A percentile compares a stretch with the other conserved stretches of the same genome.
phyloP scores from a whole-genome alignment of 2,113 vertebrate species.

The Chaetorhynchus papuensis region DNA sequence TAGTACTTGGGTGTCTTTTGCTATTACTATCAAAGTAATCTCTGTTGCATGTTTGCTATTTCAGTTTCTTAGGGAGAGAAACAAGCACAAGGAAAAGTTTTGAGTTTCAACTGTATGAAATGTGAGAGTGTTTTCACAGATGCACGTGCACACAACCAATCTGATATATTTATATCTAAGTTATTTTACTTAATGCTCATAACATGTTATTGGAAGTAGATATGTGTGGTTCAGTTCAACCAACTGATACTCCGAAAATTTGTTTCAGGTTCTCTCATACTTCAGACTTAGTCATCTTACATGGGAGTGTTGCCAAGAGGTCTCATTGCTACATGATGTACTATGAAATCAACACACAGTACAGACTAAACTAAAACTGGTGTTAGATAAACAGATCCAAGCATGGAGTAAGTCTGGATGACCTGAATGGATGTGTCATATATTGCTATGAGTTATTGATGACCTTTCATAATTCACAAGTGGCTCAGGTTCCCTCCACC shows the following conservation, averaged over 20 bases:
- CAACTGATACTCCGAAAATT: constrained; percentile 34
- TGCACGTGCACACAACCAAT: neutral
- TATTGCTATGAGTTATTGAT: constrained; percentile 56
- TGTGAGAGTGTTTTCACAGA: neutral
- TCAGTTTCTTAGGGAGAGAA: neutral
- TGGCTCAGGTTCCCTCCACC: constrained; percentile 49
- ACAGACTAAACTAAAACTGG: constrained; percentile 60
- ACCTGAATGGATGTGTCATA: constrained; percentile 52
- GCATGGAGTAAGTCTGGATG: constrained; percentile 33
- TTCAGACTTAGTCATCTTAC: constrained; percentile 4
- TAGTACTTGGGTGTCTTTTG: neutral
- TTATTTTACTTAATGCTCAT: constrained; percentile 14
- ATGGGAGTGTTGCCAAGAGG: constrained; percentile 31
- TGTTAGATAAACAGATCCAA: constrained; percentile 61
- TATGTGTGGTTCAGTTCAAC: neutral
- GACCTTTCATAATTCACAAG: constrained; percentile 56
- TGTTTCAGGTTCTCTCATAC: constrained; percentile 38
- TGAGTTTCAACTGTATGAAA: constrained; percentile 1
- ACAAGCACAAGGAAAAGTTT: neutral
- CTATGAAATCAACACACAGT: constrained; percentile 42
- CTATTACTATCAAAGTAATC: neutral
- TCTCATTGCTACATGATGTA: constrained; percentile 49
- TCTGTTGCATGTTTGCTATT: neutral
- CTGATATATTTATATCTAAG: neutral
- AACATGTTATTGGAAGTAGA: constrained; percentile 5